Evolutionary conservation across 2,113 vertebrate genomes (phyloP), one percentile per base, ranked within the genome.

Genomic region (Aleadryas rufinucha): DNA sequence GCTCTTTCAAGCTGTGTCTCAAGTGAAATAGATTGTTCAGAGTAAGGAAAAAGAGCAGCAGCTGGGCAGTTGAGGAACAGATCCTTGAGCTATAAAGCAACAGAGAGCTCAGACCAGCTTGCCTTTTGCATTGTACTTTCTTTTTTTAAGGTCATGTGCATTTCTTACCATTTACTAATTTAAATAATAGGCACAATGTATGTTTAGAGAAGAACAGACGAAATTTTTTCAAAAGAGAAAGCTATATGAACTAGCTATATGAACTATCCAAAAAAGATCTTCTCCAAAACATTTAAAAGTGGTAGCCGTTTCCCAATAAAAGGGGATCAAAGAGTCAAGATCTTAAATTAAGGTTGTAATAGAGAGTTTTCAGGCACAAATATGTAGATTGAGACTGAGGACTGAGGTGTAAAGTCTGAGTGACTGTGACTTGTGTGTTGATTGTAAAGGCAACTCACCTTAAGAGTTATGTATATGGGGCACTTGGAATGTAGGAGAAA

Each of bases 391-490:
- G 20, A 90, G 21, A 35, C 6, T 78, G 53, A 80, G 3, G 19
- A 50, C 12, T 57, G 44, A 50, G 5, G 35, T 50, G 15, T 74
- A 50, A 77, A 31, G 21, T 21, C 37, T 53, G 12, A 44, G 26
- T 28, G 21, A 52, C 39, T 4, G 2, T 31, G 44, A 49, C 11
- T 69, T 80, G 27, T 4, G 18, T 49, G 5, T 4, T 59, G 16
- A 39, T 22, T n/a, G 2, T 64, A 49, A 81, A 84, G 6, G 10
- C 8, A 24, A 10, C 1, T 3, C 4, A 22, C 19, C 13, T 69
- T 68, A 45, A 3, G 4, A 59, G 8, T 66, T 68, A 23, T 2
- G 9, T 26, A 39, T 11, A 18, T 6, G 0, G 1, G 33, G 7
- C 11, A 41, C 8, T 47, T 57, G 17, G 6, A 3, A 16, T 39